phyloP scores from a whole-genome alignment of 1,140 invertebrate genomes.

The Eurosta solidaginis region DNA sequence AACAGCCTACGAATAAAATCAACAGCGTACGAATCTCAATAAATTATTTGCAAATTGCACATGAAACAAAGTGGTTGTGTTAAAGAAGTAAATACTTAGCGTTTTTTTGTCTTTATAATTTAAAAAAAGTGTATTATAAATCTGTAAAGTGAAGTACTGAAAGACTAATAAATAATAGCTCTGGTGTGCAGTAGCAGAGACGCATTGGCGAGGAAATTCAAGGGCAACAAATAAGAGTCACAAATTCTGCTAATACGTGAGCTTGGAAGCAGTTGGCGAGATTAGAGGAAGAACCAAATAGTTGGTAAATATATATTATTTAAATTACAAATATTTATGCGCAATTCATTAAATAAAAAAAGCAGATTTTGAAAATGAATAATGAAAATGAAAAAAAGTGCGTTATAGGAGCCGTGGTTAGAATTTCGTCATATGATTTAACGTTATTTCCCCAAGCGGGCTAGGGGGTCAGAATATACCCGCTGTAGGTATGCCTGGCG shows the following conservation, averaged over 20 bases:
- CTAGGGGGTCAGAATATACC: no score
- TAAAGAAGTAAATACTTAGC: neutral
- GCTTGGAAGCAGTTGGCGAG: no score
- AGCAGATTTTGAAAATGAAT: no score
- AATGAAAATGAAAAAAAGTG: neutral
- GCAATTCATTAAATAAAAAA: neutral
- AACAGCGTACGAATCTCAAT: neutral
- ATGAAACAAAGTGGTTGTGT: neutral
- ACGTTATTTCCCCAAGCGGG: no score
- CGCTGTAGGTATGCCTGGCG: no score
- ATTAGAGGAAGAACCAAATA: neutral
- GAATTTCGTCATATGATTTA: slow-evolving; percentile 6
- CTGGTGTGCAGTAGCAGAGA: neutral
- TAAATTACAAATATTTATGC: neutral
- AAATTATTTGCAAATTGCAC: slow-evolving; percentile 6
- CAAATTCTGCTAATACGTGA: neutral
- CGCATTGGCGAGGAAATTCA: neutral
- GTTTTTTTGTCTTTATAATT: neutral
- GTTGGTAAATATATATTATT: neutral
- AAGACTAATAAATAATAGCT: neutral
- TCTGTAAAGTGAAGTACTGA: neutral
- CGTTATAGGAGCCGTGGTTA: neutral
- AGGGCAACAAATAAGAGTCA: neutral
- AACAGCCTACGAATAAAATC: neutral
- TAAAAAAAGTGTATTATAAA: neutral